A percentile compares a stretch with the other conserved stretches of the same genome.
phyloP scores from a whole-genome alignment of 2,888 invertebrate species.

The Epinotia ramella region DNA sequence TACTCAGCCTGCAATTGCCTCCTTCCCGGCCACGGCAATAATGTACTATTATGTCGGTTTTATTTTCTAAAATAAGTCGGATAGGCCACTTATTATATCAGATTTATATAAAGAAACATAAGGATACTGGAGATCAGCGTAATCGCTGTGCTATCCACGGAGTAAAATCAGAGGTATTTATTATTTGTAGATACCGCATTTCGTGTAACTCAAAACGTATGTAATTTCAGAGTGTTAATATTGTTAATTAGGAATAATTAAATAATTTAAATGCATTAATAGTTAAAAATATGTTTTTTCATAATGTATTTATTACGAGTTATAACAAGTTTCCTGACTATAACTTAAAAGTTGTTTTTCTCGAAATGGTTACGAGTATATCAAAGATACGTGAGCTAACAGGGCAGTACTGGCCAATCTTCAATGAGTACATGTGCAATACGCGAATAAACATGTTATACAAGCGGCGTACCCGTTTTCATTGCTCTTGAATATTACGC shows the following conservation, averaged over 20 bases:
- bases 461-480: not conserved
- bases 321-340: not conserved
- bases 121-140: too few relatives aligned
- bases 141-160: too few relatives aligned
- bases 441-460: not conserved
- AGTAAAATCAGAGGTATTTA: not conserved
- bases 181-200: not conserved
- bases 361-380: not conserved
- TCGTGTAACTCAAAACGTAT: not conserved
- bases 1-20: too few relatives aligned
- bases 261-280: not conserved
- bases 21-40: too few relatives aligned
- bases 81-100: too few relatives aligned
- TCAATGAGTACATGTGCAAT: too few relatives aligned
- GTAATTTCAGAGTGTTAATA: not conserved
- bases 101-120: too few relatives aligned
- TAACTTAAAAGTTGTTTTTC: not conserved
- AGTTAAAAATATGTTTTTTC: not conserved
- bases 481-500: not conserved
- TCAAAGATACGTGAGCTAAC: not conserved
- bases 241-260: not conserved
- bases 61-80: too few relatives aligned
- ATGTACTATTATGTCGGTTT: too few relatives aligned
- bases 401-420: too few relatives aligned
- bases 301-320: too few relatives aligned